phyloP scores from a whole-genome alignment of 2,797 vertebrate species.

The Silurus aristotelis region DNA sequence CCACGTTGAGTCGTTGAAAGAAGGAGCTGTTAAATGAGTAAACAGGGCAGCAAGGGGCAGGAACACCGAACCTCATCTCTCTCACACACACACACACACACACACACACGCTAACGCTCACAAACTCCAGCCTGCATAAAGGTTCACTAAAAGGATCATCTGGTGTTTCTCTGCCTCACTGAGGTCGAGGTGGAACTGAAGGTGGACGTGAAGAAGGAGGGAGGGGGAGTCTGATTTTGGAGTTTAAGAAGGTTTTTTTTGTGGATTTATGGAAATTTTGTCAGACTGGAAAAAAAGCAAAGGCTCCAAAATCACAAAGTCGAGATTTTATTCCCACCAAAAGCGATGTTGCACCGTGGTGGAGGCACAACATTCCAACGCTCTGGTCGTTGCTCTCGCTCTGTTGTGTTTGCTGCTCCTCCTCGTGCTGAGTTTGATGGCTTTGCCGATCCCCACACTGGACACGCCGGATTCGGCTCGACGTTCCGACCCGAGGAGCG shows the following conservation, averaged over 20 bases:
- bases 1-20: slow-evolving; percentile 45
- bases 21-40: slow-evolving; percentile 26
- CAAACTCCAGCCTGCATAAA: neutral
- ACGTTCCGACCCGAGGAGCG: neutral
- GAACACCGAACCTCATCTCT: neutral
- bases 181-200: neutral
- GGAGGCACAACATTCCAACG: neutral
- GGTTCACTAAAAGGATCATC: neutral
- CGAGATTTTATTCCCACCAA: slow-evolving; percentile 1
- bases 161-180: too few species aligned
- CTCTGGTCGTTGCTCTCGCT: slow-evolving; percentile 16
- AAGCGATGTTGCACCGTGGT: slow-evolving; percentile 25
- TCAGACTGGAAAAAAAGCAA: slow-evolving; percentile 27
- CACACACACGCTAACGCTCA: neutral
- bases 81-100: neutral
- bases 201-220: too few species aligned
- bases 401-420: slow-evolving; percentile 44
- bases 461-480: neutral
- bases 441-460: slow-evolving; percentile 45
- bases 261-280: slow-evolving; percentile 58
- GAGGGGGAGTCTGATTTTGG: neutral
- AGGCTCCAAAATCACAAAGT: slow-evolving; percentile 21
- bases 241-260: neutral
- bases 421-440: slow-evolving; percentile 52
- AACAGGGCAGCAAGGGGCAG: slow-evolving; percentile 19